phyloP scores from a whole-genome alignment of 2,113 vertebrate genomes.

The Mohoua ochrocephala region DNA sequence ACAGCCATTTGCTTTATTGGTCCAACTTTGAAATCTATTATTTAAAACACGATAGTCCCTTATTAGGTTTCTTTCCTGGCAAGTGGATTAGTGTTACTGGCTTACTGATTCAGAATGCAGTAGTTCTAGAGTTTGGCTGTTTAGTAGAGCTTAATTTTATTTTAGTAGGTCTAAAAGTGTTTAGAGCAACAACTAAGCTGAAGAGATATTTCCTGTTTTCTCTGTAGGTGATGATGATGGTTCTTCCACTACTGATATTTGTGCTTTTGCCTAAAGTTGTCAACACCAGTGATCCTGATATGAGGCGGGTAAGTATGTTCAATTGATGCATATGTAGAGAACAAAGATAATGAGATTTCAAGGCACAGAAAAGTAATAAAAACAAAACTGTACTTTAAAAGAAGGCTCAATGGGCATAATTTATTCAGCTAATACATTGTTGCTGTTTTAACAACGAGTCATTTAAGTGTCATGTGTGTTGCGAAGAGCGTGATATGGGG shows the following conservation, averaged over 20 bases:
- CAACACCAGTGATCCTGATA: conserved; percentile 98
- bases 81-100: not conserved
- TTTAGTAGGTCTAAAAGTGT: not conserved
- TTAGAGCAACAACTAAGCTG: not conserved
- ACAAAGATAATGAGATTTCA: not conserved
- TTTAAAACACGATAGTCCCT: not conserved
- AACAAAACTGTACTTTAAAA: not conserved
- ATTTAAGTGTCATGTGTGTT: not conserved
- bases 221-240: conserved; percentile 98
- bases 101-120: not conserved
- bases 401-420: not conserved
- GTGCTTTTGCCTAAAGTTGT: conserved; percentile 97
- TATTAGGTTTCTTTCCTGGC: not conserved
- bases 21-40: not conserved
- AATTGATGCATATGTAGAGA: not conserved
- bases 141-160: not conserved
- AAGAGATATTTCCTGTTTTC: not conserved
- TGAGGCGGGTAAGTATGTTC: conserved; percentile 87
- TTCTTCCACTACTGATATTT: conserved; percentile 94
- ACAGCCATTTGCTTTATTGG: not conserved
- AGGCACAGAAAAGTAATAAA: not conserved
- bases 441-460: not conserved
- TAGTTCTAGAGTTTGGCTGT: not conserved
- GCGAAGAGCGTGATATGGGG: not conserved
- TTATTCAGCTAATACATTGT: not conserved